These are phyloP conservation scores for Mythimna albipuncta DNA, from an alignment of 2,888 invertebrate species.

Conservation along the genomic window DNA sequence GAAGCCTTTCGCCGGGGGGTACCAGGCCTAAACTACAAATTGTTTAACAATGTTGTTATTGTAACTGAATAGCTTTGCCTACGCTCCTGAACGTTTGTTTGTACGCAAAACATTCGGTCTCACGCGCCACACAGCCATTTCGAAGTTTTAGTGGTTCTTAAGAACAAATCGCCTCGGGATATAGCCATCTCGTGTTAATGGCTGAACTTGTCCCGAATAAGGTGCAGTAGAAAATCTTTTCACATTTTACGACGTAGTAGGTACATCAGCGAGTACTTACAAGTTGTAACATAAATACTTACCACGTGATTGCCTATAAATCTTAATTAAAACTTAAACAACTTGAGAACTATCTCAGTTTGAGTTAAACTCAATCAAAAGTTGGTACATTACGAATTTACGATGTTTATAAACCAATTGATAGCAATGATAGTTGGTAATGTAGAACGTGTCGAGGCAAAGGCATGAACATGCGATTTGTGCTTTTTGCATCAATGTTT, in stretches of 20 bases:
- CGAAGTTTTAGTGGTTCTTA: conserved; percentile 61
- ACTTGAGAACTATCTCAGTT: conserved; percentile 62
- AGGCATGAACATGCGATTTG: conserved; percentile 6
- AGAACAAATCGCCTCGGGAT: conserved; percentile 58
- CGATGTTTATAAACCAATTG: conserved; percentile 54
- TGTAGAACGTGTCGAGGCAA: conserved; percentile 15
- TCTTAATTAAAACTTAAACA: conserved; percentile 66
- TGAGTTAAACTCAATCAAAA: conserved; percentile 59
- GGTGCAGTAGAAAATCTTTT: conserved; percentile 49
- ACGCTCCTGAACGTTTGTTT: conserved; percentile 48
- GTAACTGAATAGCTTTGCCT: conserved; percentile 46
- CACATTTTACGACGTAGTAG: conserved; percentile 39
- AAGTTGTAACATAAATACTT: conserved; percentile 60
- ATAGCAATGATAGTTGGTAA: conserved; percentile 30
- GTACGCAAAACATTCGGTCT: conserved; percentile 46
- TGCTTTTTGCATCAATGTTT: conserved; percentile 11
- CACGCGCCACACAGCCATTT: conserved; percentile 43
- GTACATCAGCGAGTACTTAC: conserved; percentile 43
- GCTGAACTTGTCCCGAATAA: conserved; percentile 49
- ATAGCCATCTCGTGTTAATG: conserved; percentile 56
- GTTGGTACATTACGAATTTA: conserved; percentile 58
- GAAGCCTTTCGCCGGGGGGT: neutral
- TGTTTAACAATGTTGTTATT: conserved; percentile 51
- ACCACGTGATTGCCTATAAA: conserved; percentile 45
- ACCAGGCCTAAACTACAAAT: conserved; percentile 26